These are phyloP conservation scores for Euspilapteryx auroguttella DNA, from an alignment of 2,888 invertebrate species.

Conservation along the genomic window DNA sequence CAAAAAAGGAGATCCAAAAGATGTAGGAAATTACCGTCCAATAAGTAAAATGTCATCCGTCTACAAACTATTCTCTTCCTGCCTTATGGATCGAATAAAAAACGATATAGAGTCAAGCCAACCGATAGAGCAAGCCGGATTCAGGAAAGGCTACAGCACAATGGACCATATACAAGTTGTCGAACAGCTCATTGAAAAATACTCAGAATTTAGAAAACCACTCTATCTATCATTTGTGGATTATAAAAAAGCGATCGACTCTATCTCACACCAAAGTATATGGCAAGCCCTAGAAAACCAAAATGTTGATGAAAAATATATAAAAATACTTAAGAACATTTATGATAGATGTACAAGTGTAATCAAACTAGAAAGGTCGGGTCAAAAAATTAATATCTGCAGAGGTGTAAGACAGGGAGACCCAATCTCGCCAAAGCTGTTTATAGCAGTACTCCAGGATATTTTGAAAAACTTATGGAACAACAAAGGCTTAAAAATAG, in stretches of 20 bases:
- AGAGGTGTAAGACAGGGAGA: background rate
- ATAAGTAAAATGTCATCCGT: constrained; percentile 6
- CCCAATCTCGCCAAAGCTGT: background rate
- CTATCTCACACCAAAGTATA: constrained; percentile 7
- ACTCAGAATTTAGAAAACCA: background rate
- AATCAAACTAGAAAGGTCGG: constrained; percentile 6
- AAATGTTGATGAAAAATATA: constrained; percentile 5
- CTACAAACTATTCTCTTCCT: constrained; percentile 7
- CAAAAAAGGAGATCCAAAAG: too few species aligned
- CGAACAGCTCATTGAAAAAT: constrained; percentile 6
- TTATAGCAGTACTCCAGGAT: constrained; percentile 6
- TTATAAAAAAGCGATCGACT: constrained; percentile 9
- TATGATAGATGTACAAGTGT: constrained; percentile 4
- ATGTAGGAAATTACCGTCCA: constrained; percentile 7
- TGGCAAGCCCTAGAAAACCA: constrained; percentile 8
- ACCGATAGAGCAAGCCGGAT: constrained; percentile 8
- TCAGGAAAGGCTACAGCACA: constrained; percentile 4
- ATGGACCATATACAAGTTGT: constrained; percentile 4
- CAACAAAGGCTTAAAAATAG: background rate
- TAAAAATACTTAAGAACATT: constrained; percentile 6
- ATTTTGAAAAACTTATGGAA: too few species aligned
- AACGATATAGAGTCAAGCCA: constrained; percentile 4
- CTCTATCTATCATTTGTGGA: constrained; percentile 6
- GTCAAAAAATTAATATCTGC: constrained; percentile 3
- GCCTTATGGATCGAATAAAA: constrained; percentile 2